phyloP scores from a whole-genome alignment of 2,113 vertebrate genomes.

The Paralichthys olivaceus region DNA sequence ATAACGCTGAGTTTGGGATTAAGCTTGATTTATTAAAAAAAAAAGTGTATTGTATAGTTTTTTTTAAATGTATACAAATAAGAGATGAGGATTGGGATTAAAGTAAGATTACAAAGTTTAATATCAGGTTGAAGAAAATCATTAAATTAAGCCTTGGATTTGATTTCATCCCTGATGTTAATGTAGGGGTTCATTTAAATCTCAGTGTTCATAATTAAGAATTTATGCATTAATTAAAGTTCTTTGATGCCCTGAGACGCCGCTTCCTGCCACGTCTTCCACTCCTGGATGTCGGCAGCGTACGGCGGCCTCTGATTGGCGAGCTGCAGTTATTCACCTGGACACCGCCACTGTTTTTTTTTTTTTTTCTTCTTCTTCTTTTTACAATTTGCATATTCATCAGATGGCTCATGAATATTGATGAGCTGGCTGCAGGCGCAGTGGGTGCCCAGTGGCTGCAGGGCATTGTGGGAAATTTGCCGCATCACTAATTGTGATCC shows the following conservation, averaged over 20 bases:
- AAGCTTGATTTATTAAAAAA: too few relatives aligned
- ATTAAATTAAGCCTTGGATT: background rate
- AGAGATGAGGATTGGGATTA: too few relatives aligned
- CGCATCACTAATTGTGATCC: constrained; percentile 86
- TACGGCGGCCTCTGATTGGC: constrained; percentile 65
- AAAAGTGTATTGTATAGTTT: background rate
- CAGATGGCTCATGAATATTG: constrained; percentile 84
- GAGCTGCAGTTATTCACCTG: constrained; percentile 77
- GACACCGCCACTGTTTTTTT: constrained; percentile 58
- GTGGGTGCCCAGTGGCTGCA: constrained; percentile 81
- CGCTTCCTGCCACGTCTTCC: constrained; percentile 42
- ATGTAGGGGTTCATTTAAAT: constrained; percentile 13
- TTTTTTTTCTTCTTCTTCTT: background rate
- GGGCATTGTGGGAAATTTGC: constrained; percentile 89
- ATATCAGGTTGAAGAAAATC: background rate
- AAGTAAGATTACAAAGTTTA: background rate
- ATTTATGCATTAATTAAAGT: constrained; percentile 9
- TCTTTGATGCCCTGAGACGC: constrained; percentile 45
- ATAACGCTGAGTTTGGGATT: too few relatives aligned
- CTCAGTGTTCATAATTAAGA: constrained; percentile 13
- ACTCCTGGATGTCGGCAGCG: constrained; percentile 27
- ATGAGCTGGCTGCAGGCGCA: constrained; percentile 74
- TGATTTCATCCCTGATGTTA: background rate
- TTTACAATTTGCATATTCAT: constrained; percentile 81
- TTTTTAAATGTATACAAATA: background rate